A percentile compares a stretch with the other conserved stretches of the same genome.
Evolutionary conservation across 2,113 vertebrate genomes (phyloP).

Genomic region (Loxodonta africana): DNA sequence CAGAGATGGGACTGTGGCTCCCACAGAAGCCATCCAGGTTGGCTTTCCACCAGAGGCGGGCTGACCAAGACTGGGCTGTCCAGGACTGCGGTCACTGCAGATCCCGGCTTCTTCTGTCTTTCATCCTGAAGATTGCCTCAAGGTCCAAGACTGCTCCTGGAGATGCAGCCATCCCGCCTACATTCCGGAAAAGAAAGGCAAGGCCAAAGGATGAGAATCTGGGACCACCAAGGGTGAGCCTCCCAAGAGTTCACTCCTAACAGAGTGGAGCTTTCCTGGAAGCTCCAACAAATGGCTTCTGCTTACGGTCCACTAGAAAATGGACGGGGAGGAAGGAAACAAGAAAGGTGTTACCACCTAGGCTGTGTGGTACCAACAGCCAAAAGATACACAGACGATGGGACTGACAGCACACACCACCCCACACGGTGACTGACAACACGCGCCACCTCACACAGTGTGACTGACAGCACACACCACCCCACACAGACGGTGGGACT

Average conservation of each 20-base stretch:
- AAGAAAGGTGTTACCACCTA: neutral
- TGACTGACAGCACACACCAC: neutral
- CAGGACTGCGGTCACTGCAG: neutral
- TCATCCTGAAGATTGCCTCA: neutral
- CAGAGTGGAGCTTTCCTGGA: neutral
- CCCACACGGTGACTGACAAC: too few species aligned
- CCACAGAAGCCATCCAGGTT: neutral
- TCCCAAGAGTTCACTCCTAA: neutral
- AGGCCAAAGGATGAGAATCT: neutral
- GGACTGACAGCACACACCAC: neutral
- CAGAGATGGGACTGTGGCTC: constrained; percentile 57
- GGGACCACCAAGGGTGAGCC: constrained; percentile 6
- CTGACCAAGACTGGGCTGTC: neutral
- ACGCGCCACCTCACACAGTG: neutral
- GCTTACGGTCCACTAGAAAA: neutral
- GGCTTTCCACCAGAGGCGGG: neutral
- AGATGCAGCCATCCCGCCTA: neutral
- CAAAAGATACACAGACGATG: neutral
- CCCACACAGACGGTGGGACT: too few species aligned
- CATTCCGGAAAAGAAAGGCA: constrained; percentile 40
- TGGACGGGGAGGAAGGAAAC: neutral
- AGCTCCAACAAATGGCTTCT: constrained; percentile 35
- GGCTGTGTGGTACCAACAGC: neutral
- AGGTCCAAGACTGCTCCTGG: neutral
- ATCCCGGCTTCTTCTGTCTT: constrained; percentile 37